Evolutionary conservation across 2,113 vertebrate species (phyloP), one percentile per base, ranked within the genome.

Genomic region (Bambusicola thoracicus): DNA sequence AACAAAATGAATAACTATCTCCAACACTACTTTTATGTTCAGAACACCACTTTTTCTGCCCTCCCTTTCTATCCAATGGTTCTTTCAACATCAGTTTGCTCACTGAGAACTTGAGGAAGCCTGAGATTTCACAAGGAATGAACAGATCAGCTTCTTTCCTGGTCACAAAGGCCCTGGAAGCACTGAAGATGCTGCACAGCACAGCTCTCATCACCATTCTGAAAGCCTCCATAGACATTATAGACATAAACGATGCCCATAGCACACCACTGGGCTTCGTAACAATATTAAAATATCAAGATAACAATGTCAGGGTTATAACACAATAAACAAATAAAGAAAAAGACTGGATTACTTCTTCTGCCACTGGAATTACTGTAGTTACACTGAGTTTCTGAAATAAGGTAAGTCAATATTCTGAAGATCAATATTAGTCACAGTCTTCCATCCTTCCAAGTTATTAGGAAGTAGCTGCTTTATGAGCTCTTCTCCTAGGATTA

Each of bases 1-100:
- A 87, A 91, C 58, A 94, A 93, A 92, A 94, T 58, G 75, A 86
- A 55, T 70, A 96, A 81, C 81, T 87, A 90, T 44, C 63, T 92
- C 34, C 46, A 86, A 68, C 76, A 44, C 34, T 84, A 34, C 61
- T 43, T 22, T 65, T 94, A 84, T 2, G 29, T 79, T 61, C 62
- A 86, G 25, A 84, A 61, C 41, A 89, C 38, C 46, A 46, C 69
- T 84, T 7, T 48, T 75, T 83, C 72, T 92, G 72, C 62, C 75
- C 19, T 16, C 34, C 53, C 40, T 78, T 89, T 62, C 81, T 77
- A 88, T 58, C 38, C 61, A 55, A 93, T 48, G 44, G 56, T 38
- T 93, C 59, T 87, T 92, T 68, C 61, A 90, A 73, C 67, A 69
- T n/a, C 36, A 38, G 59, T 62, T 86, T 82, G 24, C 27, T 87